These are phyloP conservation scores for Rattus rattus DNA, from an alignment of 2,113 vertebrate genomes.

Conservation along the genomic window DNA sequence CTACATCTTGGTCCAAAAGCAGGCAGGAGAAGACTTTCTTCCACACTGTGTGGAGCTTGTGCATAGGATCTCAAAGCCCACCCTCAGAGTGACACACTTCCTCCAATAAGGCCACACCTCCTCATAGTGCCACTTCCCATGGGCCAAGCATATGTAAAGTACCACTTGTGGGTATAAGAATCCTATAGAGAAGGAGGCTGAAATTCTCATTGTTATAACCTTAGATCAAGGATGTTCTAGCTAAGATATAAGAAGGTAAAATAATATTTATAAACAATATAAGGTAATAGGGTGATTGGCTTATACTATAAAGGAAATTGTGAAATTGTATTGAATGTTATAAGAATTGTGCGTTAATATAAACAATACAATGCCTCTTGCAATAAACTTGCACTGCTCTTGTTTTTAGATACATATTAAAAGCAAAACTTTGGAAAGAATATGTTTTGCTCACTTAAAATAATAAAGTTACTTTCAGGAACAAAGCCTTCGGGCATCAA, in stretches of 20 bases:
- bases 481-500: not conserved
- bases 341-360: not conserved
- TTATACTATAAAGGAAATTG: not conserved
- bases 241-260: not conserved
- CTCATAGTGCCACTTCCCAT: too few relatives aligned
- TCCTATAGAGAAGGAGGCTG: not conserved
- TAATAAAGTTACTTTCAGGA: conserved; percentile 27
- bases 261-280: not conserved
- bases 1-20: too few relatives aligned
- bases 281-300: not conserved
- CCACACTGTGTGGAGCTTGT: too few relatives aligned
- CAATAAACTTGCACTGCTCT: too few relatives aligned
- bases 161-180: not conserved
- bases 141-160: too few relatives aligned
- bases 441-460: not conserved
- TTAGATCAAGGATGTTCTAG: not conserved
- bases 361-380: not conserved
- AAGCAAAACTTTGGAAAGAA: not conserved
- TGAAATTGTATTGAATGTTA: not conserved
- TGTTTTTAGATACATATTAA: too few relatives aligned
- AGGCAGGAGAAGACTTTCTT: too few relatives aligned
- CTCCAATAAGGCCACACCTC: too few relatives aligned
- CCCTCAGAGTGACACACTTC: too few relatives aligned
- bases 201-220: not conserved
- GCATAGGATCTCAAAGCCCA: too few relatives aligned